Evolutionary conservation across 2,113 vertebrate species (phyloP).

Genomic region (Mellivora capensis): DNA sequence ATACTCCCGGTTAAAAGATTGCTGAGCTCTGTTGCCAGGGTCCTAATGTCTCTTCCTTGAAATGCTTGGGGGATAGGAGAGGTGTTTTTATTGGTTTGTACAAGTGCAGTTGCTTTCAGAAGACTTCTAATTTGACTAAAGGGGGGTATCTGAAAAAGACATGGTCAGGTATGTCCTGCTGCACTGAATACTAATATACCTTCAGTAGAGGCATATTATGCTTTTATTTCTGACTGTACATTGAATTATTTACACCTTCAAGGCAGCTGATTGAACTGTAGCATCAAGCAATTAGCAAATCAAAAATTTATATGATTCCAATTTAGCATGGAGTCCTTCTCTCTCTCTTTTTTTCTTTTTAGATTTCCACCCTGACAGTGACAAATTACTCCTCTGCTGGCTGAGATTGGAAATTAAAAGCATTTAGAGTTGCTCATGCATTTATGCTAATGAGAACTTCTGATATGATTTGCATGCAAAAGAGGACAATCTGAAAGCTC

Average conservation of each 20-base stretch:
- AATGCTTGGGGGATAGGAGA: constrained; percentile 54
- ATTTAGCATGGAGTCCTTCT: constrained; percentile 96
- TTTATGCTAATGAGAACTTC: constrained; percentile 99
- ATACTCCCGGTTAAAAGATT: constrained; percentile 64
- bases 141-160: constrained; percentile 70
- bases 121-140: constrained; percentile 76
- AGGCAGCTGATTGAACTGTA: constrained; percentile 96
- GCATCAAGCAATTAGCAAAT: constrained; percentile 99
- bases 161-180: constrained; percentile 77
- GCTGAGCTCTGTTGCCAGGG: constrained; percentile 61
- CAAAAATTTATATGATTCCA: constrained; percentile 99
- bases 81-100: constrained; percentile 65
- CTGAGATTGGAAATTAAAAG: constrained; percentile 99
- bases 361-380: constrained; percentile 99
- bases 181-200: constrained; percentile 77
- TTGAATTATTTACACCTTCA: constrained; percentile 99
- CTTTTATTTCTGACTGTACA: constrained; percentile 90
- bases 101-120: constrained; percentile 54
- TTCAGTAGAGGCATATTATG: constrained; percentile 77
- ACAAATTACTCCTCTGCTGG: constrained; percentile 99
- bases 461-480: constrained; percentile 99
- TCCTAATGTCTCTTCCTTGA: constrained; percentile 46
- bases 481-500: constrained; percentile 98
- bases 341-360: constrained; percentile 90
- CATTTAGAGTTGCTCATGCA: constrained; percentile 99